Evolutionary conservation across 2,888 invertebrate genomes (phyloP).

Genomic region (Papilio protenor): DNA sequence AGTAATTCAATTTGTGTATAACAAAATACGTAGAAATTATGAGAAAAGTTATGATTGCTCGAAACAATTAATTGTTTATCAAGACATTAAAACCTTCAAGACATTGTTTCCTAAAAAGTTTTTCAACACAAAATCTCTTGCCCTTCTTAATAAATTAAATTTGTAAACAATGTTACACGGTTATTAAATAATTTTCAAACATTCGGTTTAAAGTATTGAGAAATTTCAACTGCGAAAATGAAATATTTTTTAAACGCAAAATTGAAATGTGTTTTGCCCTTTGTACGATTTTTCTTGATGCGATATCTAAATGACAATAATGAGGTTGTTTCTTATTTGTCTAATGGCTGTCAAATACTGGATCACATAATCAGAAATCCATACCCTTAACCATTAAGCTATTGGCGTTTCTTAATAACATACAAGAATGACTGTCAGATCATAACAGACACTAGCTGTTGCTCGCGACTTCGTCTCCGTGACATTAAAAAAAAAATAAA

Average conservation of each 20-base stretch:
- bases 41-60: slow-evolving; percentile 13
- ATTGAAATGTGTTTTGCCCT: not conserved
- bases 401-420: too few species aligned
- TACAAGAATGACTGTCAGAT: too few species aligned
- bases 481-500: too few species aligned
- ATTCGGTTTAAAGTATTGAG: not conserved
- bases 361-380: too few species aligned
- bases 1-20: too few species aligned
- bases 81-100: slow-evolving; percentile 30
- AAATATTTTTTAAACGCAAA: not conserved
- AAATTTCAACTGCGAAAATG: not conserved
- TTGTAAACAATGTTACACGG: slow-evolving; percentile 23
- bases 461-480: too few species aligned
- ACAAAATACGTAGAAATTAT: not conserved
- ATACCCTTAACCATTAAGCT: too few species aligned
- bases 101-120: slow-evolving; percentile 27
- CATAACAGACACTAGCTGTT: too few species aligned
- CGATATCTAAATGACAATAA: too few species aligned
- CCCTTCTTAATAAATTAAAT: slow-evolving; percentile 32
- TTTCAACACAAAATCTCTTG: slow-evolving; percentile 9
- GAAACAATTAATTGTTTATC: slow-evolving; percentile 29
- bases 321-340: too few species aligned
- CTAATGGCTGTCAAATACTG: too few species aligned
- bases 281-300: too few species aligned
- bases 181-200: slow-evolving; percentile 4